These are phyloP conservation scores for Ganaspis brasiliensis DNA, from an alignment of 2,888 invertebrate species.

Conservation along the genomic window DNA sequence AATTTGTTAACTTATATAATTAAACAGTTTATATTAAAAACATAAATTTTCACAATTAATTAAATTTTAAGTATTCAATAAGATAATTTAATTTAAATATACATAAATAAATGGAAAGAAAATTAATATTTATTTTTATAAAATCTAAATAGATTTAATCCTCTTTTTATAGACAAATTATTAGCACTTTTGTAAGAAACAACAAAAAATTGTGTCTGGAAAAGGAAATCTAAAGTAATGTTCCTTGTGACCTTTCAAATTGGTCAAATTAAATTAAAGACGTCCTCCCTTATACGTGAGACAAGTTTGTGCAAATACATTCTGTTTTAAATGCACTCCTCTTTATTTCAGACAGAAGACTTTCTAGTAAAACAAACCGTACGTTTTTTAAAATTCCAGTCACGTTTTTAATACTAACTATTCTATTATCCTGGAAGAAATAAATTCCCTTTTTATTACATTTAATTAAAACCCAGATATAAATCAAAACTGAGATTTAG, in stretches of 20 bases:
- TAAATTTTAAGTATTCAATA: too few species aligned
- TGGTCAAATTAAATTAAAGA: conserved; percentile 26
- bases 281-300: conserved; percentile 21
- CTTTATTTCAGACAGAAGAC: conserved; percentile 8
- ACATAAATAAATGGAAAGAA: too few species aligned
- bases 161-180: too few species aligned
- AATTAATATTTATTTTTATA: too few species aligned
- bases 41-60: too few species aligned
- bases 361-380: background rate
- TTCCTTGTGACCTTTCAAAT: conserved; percentile 12
- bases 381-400: background rate
- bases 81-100: too few species aligned
- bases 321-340: conserved; percentile 10
- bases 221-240: background rate
- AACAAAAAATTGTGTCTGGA: background rate
- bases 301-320: conserved; percentile 1
- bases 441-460: background rate
- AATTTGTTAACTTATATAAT: too few species aligned
- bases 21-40: too few species aligned
- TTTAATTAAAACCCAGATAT: background rate
- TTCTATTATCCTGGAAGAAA: background rate
- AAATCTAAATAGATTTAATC: too few species aligned
- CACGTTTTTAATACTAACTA: conserved; percentile 15
- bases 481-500: background rate
- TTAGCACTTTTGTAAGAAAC: too few species aligned